Evolutionary conservation across 2,888 invertebrate genomes (phyloP).

Genomic region (Calameuta filiformis): DNA sequence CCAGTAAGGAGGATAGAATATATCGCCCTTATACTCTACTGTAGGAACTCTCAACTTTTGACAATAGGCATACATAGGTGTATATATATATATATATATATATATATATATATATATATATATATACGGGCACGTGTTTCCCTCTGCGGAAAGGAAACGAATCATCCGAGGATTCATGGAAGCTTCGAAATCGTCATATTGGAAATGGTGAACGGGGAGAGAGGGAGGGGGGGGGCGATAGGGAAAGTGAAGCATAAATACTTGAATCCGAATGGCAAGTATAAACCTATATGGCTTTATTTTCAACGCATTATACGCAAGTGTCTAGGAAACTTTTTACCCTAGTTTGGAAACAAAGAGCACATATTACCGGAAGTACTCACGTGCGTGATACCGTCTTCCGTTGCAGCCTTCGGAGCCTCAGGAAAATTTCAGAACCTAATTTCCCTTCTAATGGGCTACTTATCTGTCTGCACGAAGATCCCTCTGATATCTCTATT

Average conservation of each 20-base stretch:
- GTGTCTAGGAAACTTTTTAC: not conserved
- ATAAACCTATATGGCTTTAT: conserved; percentile 4
- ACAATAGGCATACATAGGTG: not conserved
- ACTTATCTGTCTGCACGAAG: too few species aligned
- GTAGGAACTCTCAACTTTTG: not conserved
- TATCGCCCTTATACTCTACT: not conserved
- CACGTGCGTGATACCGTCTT: too few species aligned
- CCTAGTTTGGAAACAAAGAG: not conserved
- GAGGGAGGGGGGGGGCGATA: too few species aligned
- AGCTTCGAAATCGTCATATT: too few species aligned
- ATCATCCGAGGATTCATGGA: too few species aligned
- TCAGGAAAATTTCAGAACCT: too few species aligned
- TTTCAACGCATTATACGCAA: not conserved
- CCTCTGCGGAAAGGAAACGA: too few species aligned
- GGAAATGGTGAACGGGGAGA: too few species aligned
- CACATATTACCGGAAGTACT: not conserved
- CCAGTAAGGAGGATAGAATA: not conserved
- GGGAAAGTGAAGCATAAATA: not conserved
- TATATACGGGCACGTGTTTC: not conserved
- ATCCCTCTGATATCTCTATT: too few species aligned
- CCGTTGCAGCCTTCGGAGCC: too few species aligned
- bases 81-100: not conserved
- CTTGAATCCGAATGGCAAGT: not conserved
- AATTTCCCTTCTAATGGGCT: too few species aligned
- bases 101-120: too few species aligned